Base-by-base conservation (phyloP, 2,113 vertebrate species). In the Trogon surrucura region DNA sequence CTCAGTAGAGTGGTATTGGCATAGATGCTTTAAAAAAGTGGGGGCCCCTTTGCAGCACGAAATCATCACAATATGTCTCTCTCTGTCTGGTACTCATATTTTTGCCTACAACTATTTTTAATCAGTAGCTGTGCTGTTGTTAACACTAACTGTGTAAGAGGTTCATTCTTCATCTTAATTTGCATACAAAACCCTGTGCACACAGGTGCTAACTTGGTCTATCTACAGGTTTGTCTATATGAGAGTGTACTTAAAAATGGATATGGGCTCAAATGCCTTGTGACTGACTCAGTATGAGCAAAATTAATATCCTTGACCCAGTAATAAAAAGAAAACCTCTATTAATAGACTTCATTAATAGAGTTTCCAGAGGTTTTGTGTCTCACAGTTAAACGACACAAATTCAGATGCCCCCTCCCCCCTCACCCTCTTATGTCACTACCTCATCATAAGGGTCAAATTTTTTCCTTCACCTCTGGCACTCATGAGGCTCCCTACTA, bases 401-500 rank as follows among this genome's bases (percentile, higher is more conserved):
- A 81, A 74, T n/a, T 62, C 54, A 91, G 51, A 54, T 25, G 5
- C 15, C 6, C 11, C 44, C 3, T 6, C 10, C 3, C 16, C 41
- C 48, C 38, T 30, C 32, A 58, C 8, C 5, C 5, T 2, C 0
- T 41, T 27, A 10, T 71, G n/a, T 54, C 10, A 65, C 36, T 45
- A 14, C 41, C 23, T 81, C 16, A 58, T 74, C 27, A 16, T 6
- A 62, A 50, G 26, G 17, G 30, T 6, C 0, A 0, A 38, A 15
- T 32, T 53, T 69, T 78, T 61, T 65, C n/a, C 32, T 86, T 19
- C 15, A 80, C 23, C 45, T 69, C 58, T 73, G 23, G 10, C 20
- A 47, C 14, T 41, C 3, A 1, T 1, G 3, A 61, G 50, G 26
- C 9, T 70, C 41, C 0, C 0, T 14, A 44, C 6, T 4, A 9